A percentile compares a stretch with the other conserved stretches of the same genome.
Conservation (phyloP, 2,888 invertebrate species). For the Drosophila prolongata region DNA sequence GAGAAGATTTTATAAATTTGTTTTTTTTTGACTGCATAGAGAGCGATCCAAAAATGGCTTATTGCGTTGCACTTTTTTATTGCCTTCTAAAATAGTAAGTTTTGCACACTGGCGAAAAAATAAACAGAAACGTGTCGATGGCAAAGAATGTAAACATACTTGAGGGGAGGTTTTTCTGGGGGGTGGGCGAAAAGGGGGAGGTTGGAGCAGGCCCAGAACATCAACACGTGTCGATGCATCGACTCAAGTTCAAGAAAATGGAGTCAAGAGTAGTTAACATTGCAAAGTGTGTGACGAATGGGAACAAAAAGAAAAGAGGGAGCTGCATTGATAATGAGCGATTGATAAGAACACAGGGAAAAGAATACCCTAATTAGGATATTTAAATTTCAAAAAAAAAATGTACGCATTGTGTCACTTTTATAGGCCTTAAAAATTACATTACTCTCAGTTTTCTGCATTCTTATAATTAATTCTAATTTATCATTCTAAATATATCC, state of each 20-base stretch:
- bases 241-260: conserved; percentile 67
- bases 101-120: conserved; percentile 14
- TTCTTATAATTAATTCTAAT: too few relatives aligned
- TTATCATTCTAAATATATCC: background rate
- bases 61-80: conserved; percentile 34
- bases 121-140: conserved; percentile 36
- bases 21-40: background rate
- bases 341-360: conserved; percentile 11
- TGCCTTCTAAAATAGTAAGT: conserved; percentile 19
- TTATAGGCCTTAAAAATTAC: too few relatives aligned
- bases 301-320: background rate
- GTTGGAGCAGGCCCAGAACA: conserved; percentile 8
- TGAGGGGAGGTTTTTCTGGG: background rate
- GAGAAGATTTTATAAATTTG: too few relatives aligned
- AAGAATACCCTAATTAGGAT: background rate
- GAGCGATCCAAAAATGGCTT: conserved; percentile 8
- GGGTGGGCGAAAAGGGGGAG: background rate
- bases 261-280: conserved; percentile 50
- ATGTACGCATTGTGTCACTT: background rate
- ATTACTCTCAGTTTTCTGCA: too few relatives aligned
- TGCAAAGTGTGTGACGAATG: conserved; percentile 48
- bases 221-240: conserved; percentile 62
- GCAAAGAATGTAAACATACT: conserved; percentile 39
- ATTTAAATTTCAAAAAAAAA: background rate
- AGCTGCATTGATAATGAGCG: conserved; percentile 29